Evolutionary conservation across 2,888 invertebrate genomes (phyloP).

Genomic region (Nymphalis c-album): DNA sequence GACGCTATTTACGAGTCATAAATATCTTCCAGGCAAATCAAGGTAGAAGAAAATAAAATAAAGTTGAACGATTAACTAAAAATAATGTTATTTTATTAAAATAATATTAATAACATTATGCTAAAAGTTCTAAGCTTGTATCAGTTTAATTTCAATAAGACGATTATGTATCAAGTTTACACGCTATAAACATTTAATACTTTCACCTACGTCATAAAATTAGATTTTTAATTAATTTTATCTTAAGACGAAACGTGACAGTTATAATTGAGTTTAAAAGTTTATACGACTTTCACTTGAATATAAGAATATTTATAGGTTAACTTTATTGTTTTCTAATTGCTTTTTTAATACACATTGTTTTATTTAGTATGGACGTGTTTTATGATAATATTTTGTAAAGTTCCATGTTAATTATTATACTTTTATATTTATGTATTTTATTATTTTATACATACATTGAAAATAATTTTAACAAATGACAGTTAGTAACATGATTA

Average conservation of each 20-base stretch:
- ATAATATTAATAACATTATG: slow-evolving; percentile 2
- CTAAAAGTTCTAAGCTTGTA: neutral
- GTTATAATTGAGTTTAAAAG: neutral
- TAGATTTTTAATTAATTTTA: slow-evolving; percentile 7
- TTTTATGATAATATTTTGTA: no score
- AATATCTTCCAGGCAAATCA: no score
- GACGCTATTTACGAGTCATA: no score
- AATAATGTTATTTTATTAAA: neutral
- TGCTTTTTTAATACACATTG: neutral
- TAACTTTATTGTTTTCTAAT: neutral
- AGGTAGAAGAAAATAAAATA: no score
- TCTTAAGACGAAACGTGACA: neutral
- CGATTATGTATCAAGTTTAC: neutral
- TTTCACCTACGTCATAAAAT: neutral
- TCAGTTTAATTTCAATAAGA: slow-evolving; percentile 2
- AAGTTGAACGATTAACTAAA: neutral
- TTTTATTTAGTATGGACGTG: neutral
- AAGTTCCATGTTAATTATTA: no score
- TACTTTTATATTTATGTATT: no score
- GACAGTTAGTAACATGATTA: no score
- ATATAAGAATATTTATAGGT: neutral
- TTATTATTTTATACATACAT: no score
- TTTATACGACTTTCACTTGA: neutral
- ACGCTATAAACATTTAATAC: neutral
- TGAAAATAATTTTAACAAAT: no score